Evolutionary conservation across 2,113 vertebrate genomes (phyloP), one percentile per base, ranked within the genome.

Genomic region (Megaceryle torquata): DNA sequence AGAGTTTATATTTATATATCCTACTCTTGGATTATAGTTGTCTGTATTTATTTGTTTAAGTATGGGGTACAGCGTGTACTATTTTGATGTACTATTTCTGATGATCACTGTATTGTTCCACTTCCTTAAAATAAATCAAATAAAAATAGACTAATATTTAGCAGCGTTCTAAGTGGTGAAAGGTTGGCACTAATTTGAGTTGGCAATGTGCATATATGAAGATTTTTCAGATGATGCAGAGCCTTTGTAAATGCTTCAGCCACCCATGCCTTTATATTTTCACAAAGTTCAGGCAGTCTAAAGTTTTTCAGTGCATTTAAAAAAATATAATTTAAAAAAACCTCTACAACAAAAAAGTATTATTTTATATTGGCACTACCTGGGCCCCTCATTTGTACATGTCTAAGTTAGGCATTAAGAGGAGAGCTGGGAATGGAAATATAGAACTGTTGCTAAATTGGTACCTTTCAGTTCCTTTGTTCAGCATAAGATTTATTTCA

Each of bases 81-180:
- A 84, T 93, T 95, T 90, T 93, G 89, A 91, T 95, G 89, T 96
- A 26, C 91, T 95, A 43, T 92, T 96, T 96, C 83, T 94, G 86
- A 65, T 93, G 59, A 86, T 86, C 17, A 2, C 80, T 81, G 92
- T 93, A 95, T 96, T 95, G 93, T 95, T 96, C 88, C 43, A 94
- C 93, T 96, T 96, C 90, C 95, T 94, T 96, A 92, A 95, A 86
- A 93, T 90, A 96, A 96, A 93, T 93, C 65, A 91, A 91, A 91
- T 80, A 70, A 91, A 96, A 96, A 96, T 88, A 96, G 90, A n/a
- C 56, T 74, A 82, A 75, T 92, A 70, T 31, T 81, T 90, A 88
- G 51, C 59, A 88, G 65, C n/a, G 29, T 64, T n/a, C n/a, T 43
- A 61, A 51, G 54, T 68, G 60, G 29, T 78, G 65, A 81, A 82